Conservation (phyloP, 2,888 invertebrate genomes). For the Osedax frankpressi region DNA sequence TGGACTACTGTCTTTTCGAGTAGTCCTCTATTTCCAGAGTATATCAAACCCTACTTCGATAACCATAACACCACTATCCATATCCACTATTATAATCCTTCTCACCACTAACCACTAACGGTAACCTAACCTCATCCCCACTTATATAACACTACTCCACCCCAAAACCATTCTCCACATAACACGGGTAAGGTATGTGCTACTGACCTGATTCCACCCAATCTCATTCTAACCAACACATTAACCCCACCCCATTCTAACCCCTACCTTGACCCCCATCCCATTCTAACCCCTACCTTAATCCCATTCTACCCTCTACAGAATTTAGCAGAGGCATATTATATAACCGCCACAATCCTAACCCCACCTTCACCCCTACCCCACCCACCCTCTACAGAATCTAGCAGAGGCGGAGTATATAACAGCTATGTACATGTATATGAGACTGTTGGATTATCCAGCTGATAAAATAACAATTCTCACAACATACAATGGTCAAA, state of each 20-base stretch:
- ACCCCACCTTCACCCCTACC: not conserved
- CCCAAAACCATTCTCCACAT: no score
- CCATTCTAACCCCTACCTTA: not conserved
- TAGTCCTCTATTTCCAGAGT: not conserved
- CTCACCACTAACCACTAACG: no score
- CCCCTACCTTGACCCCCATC: not conserved
- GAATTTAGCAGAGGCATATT: no score
- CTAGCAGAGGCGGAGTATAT: slow-evolving; percentile 69
- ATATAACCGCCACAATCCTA: not conserved
- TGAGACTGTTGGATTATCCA: slow-evolving; percentile 90
- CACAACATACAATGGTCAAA: slow-evolving; percentile 98
- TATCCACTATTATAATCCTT: no score
- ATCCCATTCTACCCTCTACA: not conserved
- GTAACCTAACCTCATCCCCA: no score
- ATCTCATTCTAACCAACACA: not conserved
- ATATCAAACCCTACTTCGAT: not conserved
- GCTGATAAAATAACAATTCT: slow-evolving; percentile 89
- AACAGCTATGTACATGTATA: slow-evolving; percentile 93
- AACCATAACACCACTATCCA: not conserved
- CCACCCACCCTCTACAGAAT: slow-evolving; percentile 44
- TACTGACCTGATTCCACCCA: no score
- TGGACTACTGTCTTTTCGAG: not conserved
- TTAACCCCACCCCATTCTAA: not conserved
- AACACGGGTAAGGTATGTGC: no score
- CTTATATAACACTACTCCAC: no score